Evolutionary conservation across 2,888 invertebrate species (phyloP).

Genomic region (Petrophora chlorosata): DNA sequence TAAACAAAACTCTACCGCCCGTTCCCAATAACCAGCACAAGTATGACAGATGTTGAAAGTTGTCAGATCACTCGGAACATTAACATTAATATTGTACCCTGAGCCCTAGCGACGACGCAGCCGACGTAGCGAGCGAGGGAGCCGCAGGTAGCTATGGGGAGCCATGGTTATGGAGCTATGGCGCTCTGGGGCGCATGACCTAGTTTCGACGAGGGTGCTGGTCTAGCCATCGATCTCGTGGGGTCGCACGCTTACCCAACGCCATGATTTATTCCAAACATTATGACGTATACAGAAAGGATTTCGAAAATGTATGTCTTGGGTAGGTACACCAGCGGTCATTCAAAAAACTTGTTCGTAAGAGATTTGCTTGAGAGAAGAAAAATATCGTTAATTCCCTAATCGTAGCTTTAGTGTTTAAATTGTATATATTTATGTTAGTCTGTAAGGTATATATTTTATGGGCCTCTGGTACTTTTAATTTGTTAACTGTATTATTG

Average conservation of each 20-base stretch:
- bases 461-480: too few species aligned
- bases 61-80: conserved; percentile 27
- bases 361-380: not conserved
- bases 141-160: conserved; percentile 42
- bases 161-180: not conserved
- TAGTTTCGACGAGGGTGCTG: conserved; percentile 69
- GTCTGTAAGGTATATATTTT: too few species aligned
- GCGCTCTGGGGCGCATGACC: conserved; percentile 67
- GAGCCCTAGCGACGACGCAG: conserved; percentile 56
- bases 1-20: conserved; percentile 5
- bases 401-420: not conserved
- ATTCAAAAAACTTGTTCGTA: conserved; percentile 5
- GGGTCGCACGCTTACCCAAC: conserved; percentile 40
- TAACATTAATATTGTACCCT: conserved; percentile 33
- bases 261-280: conserved; percentile 23
- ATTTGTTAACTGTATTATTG: too few species aligned
- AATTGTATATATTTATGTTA: too few species aligned
- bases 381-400: not conserved
- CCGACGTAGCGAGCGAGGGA: conserved; percentile 39
- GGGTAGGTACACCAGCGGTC: too few species aligned
- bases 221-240: conserved; percentile 70
- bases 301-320: conserved; percentile 12
- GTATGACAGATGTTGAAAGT: conserved; percentile 19
- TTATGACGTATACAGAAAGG: conserved; percentile 20
- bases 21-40: conserved; percentile 1